Base-by-base conservation (phyloP, 2,113 vertebrate genomes). In the Alosa alosa region DNA sequence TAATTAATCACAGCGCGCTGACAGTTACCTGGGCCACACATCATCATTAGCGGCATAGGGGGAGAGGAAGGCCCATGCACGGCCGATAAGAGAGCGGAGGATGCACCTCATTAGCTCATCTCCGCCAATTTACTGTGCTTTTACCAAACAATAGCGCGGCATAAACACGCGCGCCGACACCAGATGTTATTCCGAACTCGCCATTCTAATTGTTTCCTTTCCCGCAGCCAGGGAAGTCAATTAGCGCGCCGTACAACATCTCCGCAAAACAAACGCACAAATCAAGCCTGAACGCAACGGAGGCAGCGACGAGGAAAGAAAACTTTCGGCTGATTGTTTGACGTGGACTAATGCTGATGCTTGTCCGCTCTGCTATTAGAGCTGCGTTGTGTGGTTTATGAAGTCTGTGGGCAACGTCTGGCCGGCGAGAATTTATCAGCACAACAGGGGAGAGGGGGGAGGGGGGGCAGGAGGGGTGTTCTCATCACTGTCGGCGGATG, bases 21-120 rank as follows among this genome's bases (percentile, higher is more conserved):
- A 94, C 94, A 94, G 92, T 89, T 94, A 95, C 93, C 94, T 94
- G 94, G 88, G 90, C 93, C 87, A 90, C 90, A 92, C 92, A 91
- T 91, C 92, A 92, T 93, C 92, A 94, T 95, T 94, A 93, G 92
- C 88, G 86, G 31, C 85, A 47, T 91, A 78, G 72, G 87, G 87
- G 90, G 83, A 93, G 89, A 91, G 88, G 89, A 90, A 90, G 90
- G 87, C 90, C 84, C 52, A 82, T 86, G 88, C 90, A 81, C 88
- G 46, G 88, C 46, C 85, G 91, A 93, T 92, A 90, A 91, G 88
- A 88, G 86, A 92, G 91, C 89, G 93, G 91, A 91, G 91, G 93
- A 92, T 90, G 90, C 93, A 92, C 86, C 92, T 94, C 92, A 93
- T 94, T 93, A 94, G 92, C 91, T 91, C 49, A 92, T 92, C 91